phyloP scores from a whole-genome alignment of 2,888 invertebrate genomes.

The Drosophila maculinotata region DNA sequence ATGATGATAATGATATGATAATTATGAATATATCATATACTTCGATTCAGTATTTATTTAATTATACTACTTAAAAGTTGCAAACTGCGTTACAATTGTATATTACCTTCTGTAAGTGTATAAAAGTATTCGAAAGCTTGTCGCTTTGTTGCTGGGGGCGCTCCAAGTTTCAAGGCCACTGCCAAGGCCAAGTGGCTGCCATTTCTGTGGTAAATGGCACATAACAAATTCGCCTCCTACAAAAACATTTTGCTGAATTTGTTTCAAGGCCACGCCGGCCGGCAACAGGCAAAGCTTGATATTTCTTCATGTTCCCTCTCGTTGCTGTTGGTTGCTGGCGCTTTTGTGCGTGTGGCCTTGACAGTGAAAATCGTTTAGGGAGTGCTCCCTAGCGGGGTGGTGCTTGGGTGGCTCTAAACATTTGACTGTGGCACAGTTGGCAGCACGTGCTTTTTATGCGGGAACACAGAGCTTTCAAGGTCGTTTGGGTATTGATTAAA shows the following conservation, averaged over 20 bases:
- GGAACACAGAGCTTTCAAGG: constrained; percentile 53
- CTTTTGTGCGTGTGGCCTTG: constrained; percentile 70
- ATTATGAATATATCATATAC: too few species aligned
- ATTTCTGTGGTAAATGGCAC: constrained; percentile 49
- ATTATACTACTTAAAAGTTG: too few species aligned
- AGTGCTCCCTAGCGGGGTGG: constrained; percentile 33
- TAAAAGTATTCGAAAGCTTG: constrained; percentile 29
- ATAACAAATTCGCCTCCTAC: constrained; percentile 44
- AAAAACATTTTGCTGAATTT: constrained; percentile 39
- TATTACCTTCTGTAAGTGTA: constrained; percentile 2
- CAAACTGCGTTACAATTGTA: background rate
- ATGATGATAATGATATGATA: too few species aligned
- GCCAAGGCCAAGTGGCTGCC: constrained; percentile 65
- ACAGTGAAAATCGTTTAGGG: constrained; percentile 67
- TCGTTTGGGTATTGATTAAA: constrained; percentile 64
- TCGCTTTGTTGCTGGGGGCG: constrained; percentile 47
- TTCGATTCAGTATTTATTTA: too few species aligned
- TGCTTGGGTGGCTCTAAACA: constrained; percentile 37
- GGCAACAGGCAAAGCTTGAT: constrained; percentile 42
- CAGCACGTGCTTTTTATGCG: constrained; percentile 71
- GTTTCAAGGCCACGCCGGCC: constrained; percentile 70
- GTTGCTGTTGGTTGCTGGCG: constrained; percentile 16
- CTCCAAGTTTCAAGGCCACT: constrained; percentile 61
- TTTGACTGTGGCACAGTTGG: constrained; percentile 66
- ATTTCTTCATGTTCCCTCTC: constrained; percentile 10